Percentiles rank a stretch among this genome's conserved stretches.
Evolutionary conservation across 2,888 invertebrate genomes (phyloP).

Genomic region (Idaea dimidiata): DNA sequence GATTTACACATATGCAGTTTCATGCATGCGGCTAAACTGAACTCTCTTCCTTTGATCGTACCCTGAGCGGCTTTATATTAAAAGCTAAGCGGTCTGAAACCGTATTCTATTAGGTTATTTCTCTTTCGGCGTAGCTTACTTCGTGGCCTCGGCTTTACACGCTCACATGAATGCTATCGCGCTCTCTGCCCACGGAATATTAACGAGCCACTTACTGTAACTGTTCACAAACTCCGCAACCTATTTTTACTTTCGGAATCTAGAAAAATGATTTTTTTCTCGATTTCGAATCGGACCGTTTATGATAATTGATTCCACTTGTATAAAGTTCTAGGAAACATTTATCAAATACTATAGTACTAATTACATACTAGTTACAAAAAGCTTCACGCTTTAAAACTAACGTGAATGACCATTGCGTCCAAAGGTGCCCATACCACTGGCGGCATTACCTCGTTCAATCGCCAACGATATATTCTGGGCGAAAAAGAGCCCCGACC

Average conservation of each 20-base stretch:
- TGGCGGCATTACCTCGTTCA: no score
- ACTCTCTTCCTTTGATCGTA: not conserved
- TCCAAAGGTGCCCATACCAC: no score
- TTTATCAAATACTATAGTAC: no score
- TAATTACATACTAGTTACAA: no score
- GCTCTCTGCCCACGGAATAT: constrained; percentile 50
- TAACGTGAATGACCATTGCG: no score
- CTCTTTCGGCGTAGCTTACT: constrained; percentile 25
- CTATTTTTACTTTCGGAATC: constrained; percentile 46
- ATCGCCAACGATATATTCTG: no score
- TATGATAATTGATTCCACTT: not conserved
- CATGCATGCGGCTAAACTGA: not conserved
- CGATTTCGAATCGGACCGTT: constrained; percentile 38
- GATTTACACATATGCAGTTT: not conserved
- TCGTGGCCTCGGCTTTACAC: constrained; percentile 39
- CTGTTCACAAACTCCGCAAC: constrained; percentile 44
- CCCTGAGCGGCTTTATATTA: constrained; percentile 4
- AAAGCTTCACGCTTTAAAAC: no score
- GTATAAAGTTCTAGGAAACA: not conserved
- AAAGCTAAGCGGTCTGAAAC: constrained; percentile 10
- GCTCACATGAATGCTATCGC: constrained; percentile 56
- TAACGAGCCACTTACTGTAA: constrained; percentile 57
- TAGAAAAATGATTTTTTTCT: constrained; percentile 35
- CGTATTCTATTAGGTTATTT: constrained; percentile 19
- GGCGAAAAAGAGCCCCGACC: no score